Evolutionary conservation across 2,797 vertebrate genomes (phyloP).

Genomic region (Myotis findleyi): DNA sequence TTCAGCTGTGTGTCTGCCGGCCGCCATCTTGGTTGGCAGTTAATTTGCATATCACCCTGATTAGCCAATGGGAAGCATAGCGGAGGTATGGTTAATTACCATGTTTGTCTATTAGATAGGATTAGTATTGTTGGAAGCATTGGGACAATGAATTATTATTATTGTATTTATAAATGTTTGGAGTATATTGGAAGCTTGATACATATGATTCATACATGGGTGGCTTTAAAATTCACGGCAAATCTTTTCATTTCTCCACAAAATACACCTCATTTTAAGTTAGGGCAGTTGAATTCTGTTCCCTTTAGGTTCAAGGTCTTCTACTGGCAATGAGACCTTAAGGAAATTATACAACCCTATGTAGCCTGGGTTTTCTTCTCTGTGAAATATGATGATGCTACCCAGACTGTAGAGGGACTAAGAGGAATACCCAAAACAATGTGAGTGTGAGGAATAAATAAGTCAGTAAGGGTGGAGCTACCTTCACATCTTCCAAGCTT

Average conservation of each 20-base stretch:
- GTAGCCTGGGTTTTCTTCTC: not conserved
- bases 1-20: too few relatives aligned
- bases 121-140: not conserved
- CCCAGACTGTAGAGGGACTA: not conserved
- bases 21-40: too few relatives aligned
- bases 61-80: too few relatives aligned
- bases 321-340: not conserved
- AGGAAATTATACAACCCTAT: not conserved
- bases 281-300: not conserved
- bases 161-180: not conserved
- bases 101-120: too few relatives aligned
- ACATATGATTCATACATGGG: not conserved
- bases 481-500: not conserved
- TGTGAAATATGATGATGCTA: not conserved
- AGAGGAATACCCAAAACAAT: not conserved
- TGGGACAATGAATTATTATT: not conserved
- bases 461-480: not conserved
- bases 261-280: not conserved
- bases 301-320: not conserved
- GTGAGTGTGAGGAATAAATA: not conserved
- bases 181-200: not conserved
- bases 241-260: not conserved
- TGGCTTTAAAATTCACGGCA: not conserved
- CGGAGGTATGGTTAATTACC: too few relatives aligned
- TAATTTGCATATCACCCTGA: too few relatives aligned